phyloP scores from a whole-genome alignment of 2,888 invertebrate genomes.

The Polyploca ridens region DNA sequence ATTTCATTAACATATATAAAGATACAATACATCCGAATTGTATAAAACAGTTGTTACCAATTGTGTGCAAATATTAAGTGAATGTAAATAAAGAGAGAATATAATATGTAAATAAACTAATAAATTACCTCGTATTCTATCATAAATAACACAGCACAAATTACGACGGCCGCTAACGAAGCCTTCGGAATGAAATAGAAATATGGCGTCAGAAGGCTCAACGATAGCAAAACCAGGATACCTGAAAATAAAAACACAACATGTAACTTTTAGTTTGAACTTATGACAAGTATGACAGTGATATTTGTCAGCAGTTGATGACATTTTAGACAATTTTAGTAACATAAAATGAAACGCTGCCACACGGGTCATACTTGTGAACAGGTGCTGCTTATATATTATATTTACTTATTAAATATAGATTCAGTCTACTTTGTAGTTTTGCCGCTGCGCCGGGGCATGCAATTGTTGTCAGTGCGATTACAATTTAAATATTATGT shows the following conservation, averaged over 20 bases:
- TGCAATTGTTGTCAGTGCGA: too few species aligned
- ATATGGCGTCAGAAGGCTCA: conserved; percentile 94
- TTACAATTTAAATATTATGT: too few species aligned
- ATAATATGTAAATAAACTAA: conserved; percentile 10
- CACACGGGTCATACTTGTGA: too few species aligned
- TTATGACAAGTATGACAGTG: too few species aligned
- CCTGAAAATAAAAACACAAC: conserved; percentile 74
- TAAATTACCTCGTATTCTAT: conserved; percentile 91
- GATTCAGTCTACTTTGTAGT: too few species aligned
- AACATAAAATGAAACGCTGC: too few species aligned
- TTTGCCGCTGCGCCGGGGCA: too few species aligned
- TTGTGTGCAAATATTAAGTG: background rate
- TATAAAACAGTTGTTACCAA: background rate
- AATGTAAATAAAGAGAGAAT: background rate
- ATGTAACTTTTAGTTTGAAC: too few species aligned
- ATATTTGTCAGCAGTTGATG: too few species aligned
- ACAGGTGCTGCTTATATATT: too few species aligned
- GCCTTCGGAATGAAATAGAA: conserved; percentile 96
- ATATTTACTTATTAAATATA: too few species aligned
- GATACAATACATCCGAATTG: background rate
- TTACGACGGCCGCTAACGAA: conserved; percentile 95
- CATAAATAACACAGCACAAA: conserved; percentile 97
- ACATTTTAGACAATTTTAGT: too few species aligned
- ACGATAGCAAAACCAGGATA: conserved; percentile 90
- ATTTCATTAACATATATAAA: background rate